Conservation (phyloP, 2,797 vertebrate genomes). For the Chromis chromis region DNA sequence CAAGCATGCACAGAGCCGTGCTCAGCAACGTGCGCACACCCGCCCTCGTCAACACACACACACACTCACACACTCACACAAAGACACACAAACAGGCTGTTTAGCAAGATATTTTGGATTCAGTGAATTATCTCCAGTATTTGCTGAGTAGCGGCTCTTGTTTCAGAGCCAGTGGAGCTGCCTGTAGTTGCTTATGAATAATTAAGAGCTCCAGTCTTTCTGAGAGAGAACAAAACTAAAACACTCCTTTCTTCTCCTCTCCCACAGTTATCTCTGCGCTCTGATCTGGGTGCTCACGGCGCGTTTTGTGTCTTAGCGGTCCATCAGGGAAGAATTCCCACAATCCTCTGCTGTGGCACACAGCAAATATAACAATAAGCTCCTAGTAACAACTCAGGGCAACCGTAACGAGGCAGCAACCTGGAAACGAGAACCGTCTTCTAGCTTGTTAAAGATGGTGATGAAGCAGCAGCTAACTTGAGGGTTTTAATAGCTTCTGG, state of each 20-base stretch:
- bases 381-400: constrained; percentile 42
- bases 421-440: constrained; percentile 21
- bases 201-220: constrained; percentile 79
- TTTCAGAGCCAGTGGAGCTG: constrained; percentile 77
- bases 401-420: constrained; percentile 50
- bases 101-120: constrained; percentile 74
- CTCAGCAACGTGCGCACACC: constrained; percentile 25
- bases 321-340: constrained; percentile 57
- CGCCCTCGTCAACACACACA: constrained; percentile 6
- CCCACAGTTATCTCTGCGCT: constrained; percentile 61
- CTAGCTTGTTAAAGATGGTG: constrained; percentile 22
- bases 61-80: constrained; percentile 32
- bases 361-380: constrained; percentile 58
- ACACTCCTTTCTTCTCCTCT: constrained; percentile 69
- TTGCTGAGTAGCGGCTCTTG: constrained; percentile 81
- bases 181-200: constrained; percentile 83
- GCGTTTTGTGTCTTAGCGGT: constrained; percentile 50
- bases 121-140: constrained; percentile 78
- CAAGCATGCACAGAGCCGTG: constrained; percentile 13
- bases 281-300: constrained; percentile 56
- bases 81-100: constrained; percentile 55
- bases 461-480: constrained; percentile 28
- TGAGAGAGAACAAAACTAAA: constrained; percentile 77
- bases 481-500: constrained; percentile 13
- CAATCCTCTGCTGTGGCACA: constrained; percentile 52